Percentiles rank a stretch among this genome's conserved stretches.
Evolutionary conservation across 2,797 vertebrate genomes (phyloP).

Genomic region (Pangasius sanitwongsei): DNA sequence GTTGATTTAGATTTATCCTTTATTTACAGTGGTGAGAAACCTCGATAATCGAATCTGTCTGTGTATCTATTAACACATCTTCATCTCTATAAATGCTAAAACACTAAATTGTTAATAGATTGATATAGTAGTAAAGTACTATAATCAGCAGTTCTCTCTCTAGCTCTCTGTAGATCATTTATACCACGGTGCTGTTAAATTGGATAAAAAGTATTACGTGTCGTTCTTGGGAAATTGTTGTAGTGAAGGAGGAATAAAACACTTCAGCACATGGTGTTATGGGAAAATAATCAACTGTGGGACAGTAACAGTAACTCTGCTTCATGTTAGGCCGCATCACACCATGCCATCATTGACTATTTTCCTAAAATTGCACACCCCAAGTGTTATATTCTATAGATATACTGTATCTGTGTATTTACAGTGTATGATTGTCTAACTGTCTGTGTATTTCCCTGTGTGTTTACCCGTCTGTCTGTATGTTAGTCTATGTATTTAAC

Average conservation of each 20-base stretch:
- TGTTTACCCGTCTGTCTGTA: neutral
- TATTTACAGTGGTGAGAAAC: neutral
- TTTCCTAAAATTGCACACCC: neutral
- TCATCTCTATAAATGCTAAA: neutral
- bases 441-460: too few species aligned
- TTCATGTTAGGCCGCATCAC: neutral
- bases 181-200: neutral
- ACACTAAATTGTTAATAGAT: neutral
- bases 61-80: neutral
- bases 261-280: neutral
- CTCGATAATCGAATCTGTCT: constrained; percentile 51
- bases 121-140: neutral
- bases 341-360: neutral
- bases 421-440: neutral
- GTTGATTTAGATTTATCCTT: neutral
- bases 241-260: neutral
- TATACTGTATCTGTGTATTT: neutral
- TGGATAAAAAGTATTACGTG: neutral
- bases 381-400: neutral
- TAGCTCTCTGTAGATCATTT: neutral
- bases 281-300: neutral
- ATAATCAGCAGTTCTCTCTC: neutral
- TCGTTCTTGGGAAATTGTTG: neutral
- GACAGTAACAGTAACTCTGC: neutral
- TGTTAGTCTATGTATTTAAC: neutral